A percentile compares a stretch with the other conserved stretches of the same genome.
Evolutionary conservation across 1,140 invertebrate genomes (phyloP).

Genomic region (Rhagoletis zephyria): DNA sequence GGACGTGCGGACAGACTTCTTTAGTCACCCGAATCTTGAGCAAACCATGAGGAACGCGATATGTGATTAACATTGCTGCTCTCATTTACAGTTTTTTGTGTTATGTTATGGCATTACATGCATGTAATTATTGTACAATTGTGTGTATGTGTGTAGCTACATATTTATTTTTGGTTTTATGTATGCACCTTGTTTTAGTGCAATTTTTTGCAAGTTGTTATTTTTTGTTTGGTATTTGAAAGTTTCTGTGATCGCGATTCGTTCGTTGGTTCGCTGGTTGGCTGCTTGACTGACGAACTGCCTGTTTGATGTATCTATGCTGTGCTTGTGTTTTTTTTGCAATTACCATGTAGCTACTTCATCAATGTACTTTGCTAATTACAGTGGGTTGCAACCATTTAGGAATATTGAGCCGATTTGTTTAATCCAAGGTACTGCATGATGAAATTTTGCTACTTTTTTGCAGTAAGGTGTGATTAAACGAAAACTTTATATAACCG

Average conservation of each 20-base stretch:
- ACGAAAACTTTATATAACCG: too few species aligned
- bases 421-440: too few species aligned
- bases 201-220: conserved; percentile 33
- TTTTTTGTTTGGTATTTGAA: conserved; percentile 14
- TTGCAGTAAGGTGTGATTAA: too few species aligned
- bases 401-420: neutral
- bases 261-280: conserved; percentile 54
- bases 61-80: conserved; percentile 70
- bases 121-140: neutral
- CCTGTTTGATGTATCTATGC: conserved; percentile 13
- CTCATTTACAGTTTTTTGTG: conserved; percentile 37
- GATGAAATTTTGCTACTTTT: too few species aligned
- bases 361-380: neutral
- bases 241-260: neutral
- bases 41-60: conserved; percentile 68
- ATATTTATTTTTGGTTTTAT: conserved; percentile 15
- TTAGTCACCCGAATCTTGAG: conserved; percentile 74
- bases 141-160: neutral
- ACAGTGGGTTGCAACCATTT: neutral
- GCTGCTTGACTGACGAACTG: conserved; percentile 58
- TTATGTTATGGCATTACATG: neutral
- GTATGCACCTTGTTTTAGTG: conserved; percentile 25
- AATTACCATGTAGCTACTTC: conserved; percentile 2
- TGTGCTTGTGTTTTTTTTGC: neutral
- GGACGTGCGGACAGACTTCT: conserved; percentile 72